A percentile compares a stretch with the other conserved stretches of the same genome.
phyloP scores from a whole-genome alignment of 2,113 vertebrate genomes.

The Athene noctua region DNA sequence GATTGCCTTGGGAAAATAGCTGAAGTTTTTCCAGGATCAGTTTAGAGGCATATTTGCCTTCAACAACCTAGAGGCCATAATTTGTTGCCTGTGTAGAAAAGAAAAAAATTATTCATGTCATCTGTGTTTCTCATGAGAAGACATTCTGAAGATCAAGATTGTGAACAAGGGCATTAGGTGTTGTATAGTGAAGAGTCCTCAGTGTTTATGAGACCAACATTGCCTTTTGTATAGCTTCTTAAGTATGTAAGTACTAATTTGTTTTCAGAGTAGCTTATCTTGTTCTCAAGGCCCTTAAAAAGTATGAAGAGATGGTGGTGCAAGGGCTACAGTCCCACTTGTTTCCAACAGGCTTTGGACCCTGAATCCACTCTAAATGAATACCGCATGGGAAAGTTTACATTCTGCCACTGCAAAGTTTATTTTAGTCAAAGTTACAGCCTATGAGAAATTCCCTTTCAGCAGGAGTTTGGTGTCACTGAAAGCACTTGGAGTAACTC shows the following conservation, averaged over 20 bases:
- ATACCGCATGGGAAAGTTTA: not conserved
- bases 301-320: not conserved
- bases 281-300: not conserved
- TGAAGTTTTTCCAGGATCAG: not conserved
- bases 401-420: not conserved
- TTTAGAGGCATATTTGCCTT: not conserved
- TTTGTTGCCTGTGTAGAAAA: not conserved
- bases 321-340: not conserved
- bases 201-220: not conserved
- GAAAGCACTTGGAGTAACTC: not conserved
- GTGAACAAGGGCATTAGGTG: not conserved
- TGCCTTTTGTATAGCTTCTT: not conserved
- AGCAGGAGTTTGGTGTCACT: not conserved
- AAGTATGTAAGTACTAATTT: not conserved
- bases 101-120: not conserved
- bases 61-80: not conserved
- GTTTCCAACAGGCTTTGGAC: not conserved
- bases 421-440: not conserved
- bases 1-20: not conserved
- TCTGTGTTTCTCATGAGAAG: not conserved
- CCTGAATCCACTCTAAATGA: not conserved
- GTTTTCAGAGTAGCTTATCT: not conserved
- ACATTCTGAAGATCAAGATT: not conserved
- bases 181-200: not conserved
- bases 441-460: not conserved